Conservation (phyloP, 2,113 vertebrate species). For the Trogon surrucura region DNA sequence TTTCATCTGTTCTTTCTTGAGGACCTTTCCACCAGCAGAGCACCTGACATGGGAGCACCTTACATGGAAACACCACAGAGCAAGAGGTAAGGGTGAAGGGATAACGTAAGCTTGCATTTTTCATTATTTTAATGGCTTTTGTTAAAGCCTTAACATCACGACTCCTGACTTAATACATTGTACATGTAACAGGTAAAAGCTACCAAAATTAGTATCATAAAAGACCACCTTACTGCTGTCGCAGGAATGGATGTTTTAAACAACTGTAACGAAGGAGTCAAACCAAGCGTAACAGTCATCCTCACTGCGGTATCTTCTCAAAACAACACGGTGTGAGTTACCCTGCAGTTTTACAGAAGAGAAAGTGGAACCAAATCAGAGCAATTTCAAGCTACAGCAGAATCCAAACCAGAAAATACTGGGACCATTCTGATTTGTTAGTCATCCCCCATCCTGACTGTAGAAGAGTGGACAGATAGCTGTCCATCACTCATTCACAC, state of each 20-base stretch:
- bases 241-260: neutral
- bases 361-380: neutral
- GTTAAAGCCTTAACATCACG: neutral
- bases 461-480: neutral
- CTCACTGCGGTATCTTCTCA: neutral
- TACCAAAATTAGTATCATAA: neutral
- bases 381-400: neutral
- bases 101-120: neutral
- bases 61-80: neutral
- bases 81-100: neutral
- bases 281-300: neutral
- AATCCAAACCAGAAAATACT: accelerated
- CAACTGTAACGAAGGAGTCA: neutral
- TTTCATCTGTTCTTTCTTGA: neutral
- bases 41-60: neutral
- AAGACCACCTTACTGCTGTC: neutral
- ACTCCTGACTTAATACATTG: neutral
- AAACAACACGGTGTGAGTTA: neutral
- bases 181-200: neutral
- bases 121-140: neutral
- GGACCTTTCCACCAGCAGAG: neutral
- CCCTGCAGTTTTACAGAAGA: neutral
- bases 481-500: accelerated
- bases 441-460: neutral
- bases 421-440: neutral